Base-by-base conservation (phyloP, 2,113 vertebrate genomes). In the Thamnophis sirtalis region DNA sequence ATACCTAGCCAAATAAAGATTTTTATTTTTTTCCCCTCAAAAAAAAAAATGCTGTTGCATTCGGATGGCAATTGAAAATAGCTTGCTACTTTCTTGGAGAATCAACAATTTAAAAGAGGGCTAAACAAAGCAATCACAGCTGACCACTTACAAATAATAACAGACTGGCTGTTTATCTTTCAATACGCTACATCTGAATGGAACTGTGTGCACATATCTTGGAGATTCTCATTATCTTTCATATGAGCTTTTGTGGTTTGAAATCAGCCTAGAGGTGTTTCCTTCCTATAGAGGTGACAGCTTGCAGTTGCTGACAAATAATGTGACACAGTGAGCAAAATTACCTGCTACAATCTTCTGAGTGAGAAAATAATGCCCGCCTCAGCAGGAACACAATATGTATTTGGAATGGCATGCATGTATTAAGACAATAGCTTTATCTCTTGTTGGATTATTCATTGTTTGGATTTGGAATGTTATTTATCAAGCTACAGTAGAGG, bases 131-230 rank as follows among this genome's bases (percentile, higher is more conserved):
- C 53, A 33, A 56, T 24, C 91, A 73, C 90, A 93, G 94, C 89
- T 93, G 95, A 93, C 43, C 91, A 94, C 73, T 89, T 53, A 80
- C 50, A 91, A 91, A 94, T 53, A 89, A 87, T 92, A 63, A 91
- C 80, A 90, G 60, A 19, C 50, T 88, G 48, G 43, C 43, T 0
- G 3, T 90, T 93, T 38, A 28, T 93, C 80, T 84, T 90, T 73
- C 89, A 8, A 48, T 0, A 0, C 1, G 85, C 87, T 88, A 50
- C 60, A 24, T 17, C 63, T 0, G 0, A 91, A 24, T 50, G 73
- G 56, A 0, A 0, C 68, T 0, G 49, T 91, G 86, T 88, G 92
- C 90, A 24, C 89, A 87, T 91, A 43, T n/a, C 91, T 43, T 88
- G 84, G 58, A 60, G 53, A 50, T 80, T 91, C 88, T 86, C 54